phyloP scores from a whole-genome alignment of 1,140 invertebrate species.

The Aradophagus sp. region DNA sequence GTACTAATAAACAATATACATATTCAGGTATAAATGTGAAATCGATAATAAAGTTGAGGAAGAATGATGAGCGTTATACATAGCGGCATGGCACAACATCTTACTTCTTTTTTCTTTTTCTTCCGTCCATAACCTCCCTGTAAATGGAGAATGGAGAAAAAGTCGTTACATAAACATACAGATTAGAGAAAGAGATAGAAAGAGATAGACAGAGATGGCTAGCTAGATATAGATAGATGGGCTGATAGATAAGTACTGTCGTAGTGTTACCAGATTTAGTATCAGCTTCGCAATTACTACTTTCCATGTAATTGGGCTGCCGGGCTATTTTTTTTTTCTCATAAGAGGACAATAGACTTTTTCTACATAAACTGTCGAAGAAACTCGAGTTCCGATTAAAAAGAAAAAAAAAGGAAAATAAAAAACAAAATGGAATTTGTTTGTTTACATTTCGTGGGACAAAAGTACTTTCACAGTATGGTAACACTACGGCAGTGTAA shows the following conservation, averaged over 20 bases:
- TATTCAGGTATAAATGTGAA: slow-evolving; percentile 48
- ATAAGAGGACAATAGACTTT: too few species aligned
- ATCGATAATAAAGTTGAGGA: slow-evolving; percentile 57
- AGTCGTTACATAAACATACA: slow-evolving; percentile 75
- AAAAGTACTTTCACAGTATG: too few species aligned
- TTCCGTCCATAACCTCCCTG: slow-evolving; percentile 92
- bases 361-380: too few species aligned
- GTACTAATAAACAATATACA: slow-evolving; percentile 52
- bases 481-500: slow-evolving; percentile 15
- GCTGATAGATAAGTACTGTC: slow-evolving; percentile 31
- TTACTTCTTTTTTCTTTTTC: slow-evolving; percentile 98
- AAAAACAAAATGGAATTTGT: too few species aligned
- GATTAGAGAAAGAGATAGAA: slow-evolving; percentile 65
- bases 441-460: too few species aligned
- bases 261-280: slow-evolving; percentile 33
- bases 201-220: slow-evolving; percentile 10
- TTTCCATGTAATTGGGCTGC: too few species aligned
- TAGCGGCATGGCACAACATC: slow-evolving; percentile 76
- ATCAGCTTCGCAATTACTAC: neutral
- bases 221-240: slow-evolving; percentile 1
- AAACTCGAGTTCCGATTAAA: too few species aligned
- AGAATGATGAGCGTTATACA: slow-evolving; percentile 68
- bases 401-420: too few species aligned
- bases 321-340: too few species aligned
- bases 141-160: slow-evolving; percentile 79